Evolutionary conservation across 2,113 vertebrate species (phyloP).

Genomic region (Brachirus orientalis): DNA sequence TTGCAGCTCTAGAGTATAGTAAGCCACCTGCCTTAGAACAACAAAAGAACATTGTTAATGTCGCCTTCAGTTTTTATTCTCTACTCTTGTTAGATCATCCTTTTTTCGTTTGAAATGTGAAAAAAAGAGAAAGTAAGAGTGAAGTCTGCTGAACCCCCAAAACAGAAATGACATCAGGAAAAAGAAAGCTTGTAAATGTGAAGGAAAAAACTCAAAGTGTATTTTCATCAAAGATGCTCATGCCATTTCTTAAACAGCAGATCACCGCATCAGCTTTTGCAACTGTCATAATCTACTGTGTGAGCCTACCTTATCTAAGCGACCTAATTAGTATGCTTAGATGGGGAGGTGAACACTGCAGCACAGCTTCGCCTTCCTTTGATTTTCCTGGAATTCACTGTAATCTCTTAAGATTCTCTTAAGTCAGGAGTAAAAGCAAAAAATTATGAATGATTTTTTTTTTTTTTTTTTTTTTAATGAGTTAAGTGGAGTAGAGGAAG

Average conservation of each 20-base stretch:
- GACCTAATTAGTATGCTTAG: background rate
- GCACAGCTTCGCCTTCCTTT: conserved; percentile 8
- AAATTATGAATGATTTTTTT: background rate
- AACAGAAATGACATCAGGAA: no score
- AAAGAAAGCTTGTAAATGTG: no score
- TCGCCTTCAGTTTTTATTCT: background rate
- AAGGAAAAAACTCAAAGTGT: no score
- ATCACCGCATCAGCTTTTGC: background rate
- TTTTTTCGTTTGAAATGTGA: no score
- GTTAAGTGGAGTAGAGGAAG: background rate
- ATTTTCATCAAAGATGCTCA: no score
- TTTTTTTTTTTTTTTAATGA: background rate
- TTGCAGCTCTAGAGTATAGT: no score
- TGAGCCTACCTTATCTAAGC: background rate
- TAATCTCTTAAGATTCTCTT: no score
- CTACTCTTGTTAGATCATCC: no score
- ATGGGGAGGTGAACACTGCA: background rate
- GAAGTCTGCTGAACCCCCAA: no score
- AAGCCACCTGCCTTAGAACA: background rate
- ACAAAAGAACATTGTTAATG: background rate
- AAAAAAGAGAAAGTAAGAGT: no score
- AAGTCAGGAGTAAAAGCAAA: no score
- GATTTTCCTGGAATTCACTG: background rate
- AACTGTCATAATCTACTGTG: background rate
- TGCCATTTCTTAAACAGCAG: no score